Evolutionary conservation across 1,140 invertebrate species (phyloP), one percentile per base, ranked within the genome.

Genomic region (Drosophila sulfurigaster): DNA sequence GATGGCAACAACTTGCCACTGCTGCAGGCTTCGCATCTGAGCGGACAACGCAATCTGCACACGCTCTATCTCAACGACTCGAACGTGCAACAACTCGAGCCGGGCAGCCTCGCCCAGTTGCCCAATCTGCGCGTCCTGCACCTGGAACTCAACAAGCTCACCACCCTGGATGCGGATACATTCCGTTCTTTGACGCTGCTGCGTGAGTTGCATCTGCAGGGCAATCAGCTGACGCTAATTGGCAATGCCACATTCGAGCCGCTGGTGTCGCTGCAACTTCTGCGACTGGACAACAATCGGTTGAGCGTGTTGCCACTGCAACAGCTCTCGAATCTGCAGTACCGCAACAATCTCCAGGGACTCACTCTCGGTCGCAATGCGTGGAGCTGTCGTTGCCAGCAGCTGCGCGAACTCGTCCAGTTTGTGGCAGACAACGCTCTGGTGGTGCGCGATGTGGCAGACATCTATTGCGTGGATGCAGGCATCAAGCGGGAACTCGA

Each of bases 351-450:
- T 7, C 93, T 99, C 63, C 94, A 94, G 72, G 95, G 97, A 73
- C 82, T 98, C 41, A 95, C 95, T 1, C 94, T 99, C 3, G 96
- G 96, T 0, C 94, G 96, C 71, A 99, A 99, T 91, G 94, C 95
- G 13, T 98, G 97, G 97, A 96, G 96, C 3, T 99, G 98, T 88
- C 96, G 97, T 57, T 99, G 98, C 93, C 96, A 96, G 87, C 98
- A 97, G 92, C 93, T 98, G 63, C 96, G 97, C 89, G 96, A 97
- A 76, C 93, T 98, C 71, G 96, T 97, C 38, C 94, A 95, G 52
- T 98, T 97, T 95, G 95, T 98, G 6, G 94, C 95, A 10, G 96
- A 97, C 83, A 97, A 97, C 87, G 95, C 95, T 11, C 95, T 96
- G 87, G 96, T 97, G 93, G 95, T 98, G 41, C 93, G 96, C 7